Conservation (phyloP, 2,888 invertebrate species). For the Leptogaster cylindrica region DNA sequence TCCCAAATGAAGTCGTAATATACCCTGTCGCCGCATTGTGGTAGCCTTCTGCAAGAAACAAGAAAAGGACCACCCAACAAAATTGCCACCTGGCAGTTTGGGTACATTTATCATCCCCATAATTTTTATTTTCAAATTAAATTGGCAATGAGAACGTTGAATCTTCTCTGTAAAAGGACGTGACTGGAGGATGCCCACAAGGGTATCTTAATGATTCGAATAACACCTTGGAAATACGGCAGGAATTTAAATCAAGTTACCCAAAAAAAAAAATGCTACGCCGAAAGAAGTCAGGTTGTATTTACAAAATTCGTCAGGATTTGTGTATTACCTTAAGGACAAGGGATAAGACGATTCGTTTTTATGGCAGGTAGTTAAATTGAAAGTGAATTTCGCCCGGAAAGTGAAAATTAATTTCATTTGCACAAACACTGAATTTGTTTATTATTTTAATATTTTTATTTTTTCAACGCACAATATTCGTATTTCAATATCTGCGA, state of each 20-base stretch:
- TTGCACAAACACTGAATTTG: conserved; percentile 28
- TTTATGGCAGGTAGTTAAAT: conserved; percentile 29
- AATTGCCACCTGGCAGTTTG: too few relatives aligned
- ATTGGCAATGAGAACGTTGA: too few relatives aligned
- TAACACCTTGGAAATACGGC: conserved; percentile 37
- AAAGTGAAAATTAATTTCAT: conserved; percentile 29
- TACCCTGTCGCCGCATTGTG: too few relatives aligned
- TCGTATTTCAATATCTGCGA: too few relatives aligned
- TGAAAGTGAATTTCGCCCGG: conserved; percentile 31
- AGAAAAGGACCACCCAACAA: too few relatives aligned
- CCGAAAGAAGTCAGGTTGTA: conserved; percentile 10
- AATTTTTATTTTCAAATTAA: too few relatives aligned
- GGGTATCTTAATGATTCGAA: conserved; percentile 42
- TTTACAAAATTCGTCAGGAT: conserved; percentile 26
- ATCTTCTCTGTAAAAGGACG: too few relatives aligned
- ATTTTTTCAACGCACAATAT: conserved; percentile 2
- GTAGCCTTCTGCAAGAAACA: too few relatives aligned
- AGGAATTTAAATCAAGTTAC: conserved; percentile 41
- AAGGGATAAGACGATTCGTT: conserved; percentile 32
- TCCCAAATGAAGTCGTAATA: too few relatives aligned
- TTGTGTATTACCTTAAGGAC: conserved; percentile 28
- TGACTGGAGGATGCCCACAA: conserved; percentile 30
- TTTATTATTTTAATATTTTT: conserved; percentile 12
- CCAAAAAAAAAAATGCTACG: conserved; percentile 13
- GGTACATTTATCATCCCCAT: too few relatives aligned